Conservation (phyloP, 2,113 vertebrate genomes). For the Clarias batrachus region DNA sequence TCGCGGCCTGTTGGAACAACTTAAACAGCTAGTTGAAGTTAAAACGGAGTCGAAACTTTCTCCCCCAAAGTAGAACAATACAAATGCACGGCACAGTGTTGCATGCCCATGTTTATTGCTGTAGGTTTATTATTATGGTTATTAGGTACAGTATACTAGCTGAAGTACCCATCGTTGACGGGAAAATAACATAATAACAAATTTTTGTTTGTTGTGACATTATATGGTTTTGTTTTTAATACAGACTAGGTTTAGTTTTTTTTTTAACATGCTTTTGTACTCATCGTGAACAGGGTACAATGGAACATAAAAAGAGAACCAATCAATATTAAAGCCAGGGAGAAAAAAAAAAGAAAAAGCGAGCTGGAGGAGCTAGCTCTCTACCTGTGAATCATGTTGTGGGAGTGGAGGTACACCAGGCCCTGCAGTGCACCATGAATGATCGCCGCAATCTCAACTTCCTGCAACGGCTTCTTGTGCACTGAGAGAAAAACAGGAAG, state of each 20-base stretch:
- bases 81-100: neutral
- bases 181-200: too few relatives aligned
- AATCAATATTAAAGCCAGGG: neutral
- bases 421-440: conserved; percentile 90
- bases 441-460: conserved; percentile 91
- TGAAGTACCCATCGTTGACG: too few relatives aligned
- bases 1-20: neutral
- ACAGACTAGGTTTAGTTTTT: too few relatives aligned
- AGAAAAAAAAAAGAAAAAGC: neutral
- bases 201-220: too few relatives aligned
- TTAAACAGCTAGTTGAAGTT: neutral
- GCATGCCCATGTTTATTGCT: neutral
- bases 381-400: conserved; percentile 95
- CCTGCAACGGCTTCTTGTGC: conserved; percentile 92
- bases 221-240: too few relatives aligned
- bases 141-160: too few relatives aligned
- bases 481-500: conserved; percentile 66
- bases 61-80: neutral
- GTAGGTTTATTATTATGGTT: too few relatives aligned
- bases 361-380: neutral
- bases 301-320: neutral
- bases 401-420: conserved; percentile 88
- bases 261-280: neutral
- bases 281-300: neutral
- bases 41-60: neutral